These are phyloP conservation scores for Callosobruchus maculatus DNA, from an alignment of 2,888 invertebrate genomes.

Conservation along the genomic window DNA sequence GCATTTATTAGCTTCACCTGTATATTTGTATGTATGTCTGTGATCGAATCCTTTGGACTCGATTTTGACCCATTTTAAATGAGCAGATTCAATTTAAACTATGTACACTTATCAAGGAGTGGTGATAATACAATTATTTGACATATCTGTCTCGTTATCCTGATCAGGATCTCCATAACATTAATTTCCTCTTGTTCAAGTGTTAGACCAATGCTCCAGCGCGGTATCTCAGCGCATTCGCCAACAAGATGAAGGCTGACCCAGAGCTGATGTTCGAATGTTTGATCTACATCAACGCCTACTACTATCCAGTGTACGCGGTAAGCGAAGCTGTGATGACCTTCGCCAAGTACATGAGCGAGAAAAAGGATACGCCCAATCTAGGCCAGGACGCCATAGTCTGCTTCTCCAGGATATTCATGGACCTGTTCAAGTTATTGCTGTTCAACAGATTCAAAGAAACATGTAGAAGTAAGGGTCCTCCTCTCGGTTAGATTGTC, in stretches of 20 bases:
- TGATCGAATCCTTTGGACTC: no score
- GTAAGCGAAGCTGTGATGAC: slow-evolving; percentile 25
- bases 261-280: slow-evolving; percentile 31
- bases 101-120: no score
- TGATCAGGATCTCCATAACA: no score
- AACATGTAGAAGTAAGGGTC: slow-evolving; percentile 26
- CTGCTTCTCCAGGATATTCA: slow-evolving; percentile 23
- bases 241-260: slow-evolving; percentile 23
- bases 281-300: slow-evolving; percentile 27
- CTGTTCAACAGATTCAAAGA: slow-evolving; percentile 27
- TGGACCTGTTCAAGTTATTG: slow-evolving; percentile 25
- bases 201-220: neutral
- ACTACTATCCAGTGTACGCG: slow-evolving; percentile 28
- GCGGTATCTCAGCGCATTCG: no score
- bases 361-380: slow-evolving; percentile 25
- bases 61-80: no score
- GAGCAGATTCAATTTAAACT: no score
- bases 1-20: no score
- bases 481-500: no score
- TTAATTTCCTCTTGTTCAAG: neutral
- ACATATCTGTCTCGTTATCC: no score
- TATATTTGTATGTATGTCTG: no score
- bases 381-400: slow-evolving; percentile 26
- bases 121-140: no score
- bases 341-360: slow-evolving; percentile 25